phyloP scores from a whole-genome alignment of 2,888 invertebrate genomes.

The Serrognathus titanus region DNA sequence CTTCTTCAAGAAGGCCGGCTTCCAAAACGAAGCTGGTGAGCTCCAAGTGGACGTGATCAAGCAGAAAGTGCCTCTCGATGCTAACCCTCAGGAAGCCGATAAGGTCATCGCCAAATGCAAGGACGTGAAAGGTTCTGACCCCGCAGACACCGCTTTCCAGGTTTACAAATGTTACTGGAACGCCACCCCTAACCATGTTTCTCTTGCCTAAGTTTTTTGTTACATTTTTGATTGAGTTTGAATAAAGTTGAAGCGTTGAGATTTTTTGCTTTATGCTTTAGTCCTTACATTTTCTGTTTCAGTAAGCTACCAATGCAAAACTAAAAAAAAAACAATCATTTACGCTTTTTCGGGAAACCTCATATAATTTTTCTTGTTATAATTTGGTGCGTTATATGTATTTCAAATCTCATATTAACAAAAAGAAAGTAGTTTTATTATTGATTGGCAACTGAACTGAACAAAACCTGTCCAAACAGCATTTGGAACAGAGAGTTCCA shows the following conservation, averaged over 20 bases:
- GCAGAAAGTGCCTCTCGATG: conserved; percentile 46
- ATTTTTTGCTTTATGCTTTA: background rate
- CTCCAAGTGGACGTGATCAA: conserved; percentile 42
- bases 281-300: no score
- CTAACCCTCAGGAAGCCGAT: conserved; percentile 44
- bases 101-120: conserved; percentile 44
- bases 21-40: conserved; percentile 44
- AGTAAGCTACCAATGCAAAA: background rate
- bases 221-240: background rate
- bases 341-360: no score
- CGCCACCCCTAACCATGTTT: conserved; percentile 37
- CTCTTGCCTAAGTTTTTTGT: conserved; percentile 2
- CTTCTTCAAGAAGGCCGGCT: conserved; percentile 51
- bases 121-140: conserved; percentile 15
- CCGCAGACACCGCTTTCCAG: conserved; percentile 48
- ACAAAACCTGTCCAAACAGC: no score
- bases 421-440: no score
- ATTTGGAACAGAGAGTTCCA: no score
- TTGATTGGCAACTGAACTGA: no score
- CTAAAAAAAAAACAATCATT: no score
- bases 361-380: no score
- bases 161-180: conserved; percentile 51
- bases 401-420: no score
- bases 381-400: no score
- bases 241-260: background rate